A percentile compares a stretch with the other conserved stretches of the same genome.
Evolutionary conservation across 2,797 vertebrate genomes (phyloP).

Genomic region (Ptychobarbus kaznakovi): DNA sequence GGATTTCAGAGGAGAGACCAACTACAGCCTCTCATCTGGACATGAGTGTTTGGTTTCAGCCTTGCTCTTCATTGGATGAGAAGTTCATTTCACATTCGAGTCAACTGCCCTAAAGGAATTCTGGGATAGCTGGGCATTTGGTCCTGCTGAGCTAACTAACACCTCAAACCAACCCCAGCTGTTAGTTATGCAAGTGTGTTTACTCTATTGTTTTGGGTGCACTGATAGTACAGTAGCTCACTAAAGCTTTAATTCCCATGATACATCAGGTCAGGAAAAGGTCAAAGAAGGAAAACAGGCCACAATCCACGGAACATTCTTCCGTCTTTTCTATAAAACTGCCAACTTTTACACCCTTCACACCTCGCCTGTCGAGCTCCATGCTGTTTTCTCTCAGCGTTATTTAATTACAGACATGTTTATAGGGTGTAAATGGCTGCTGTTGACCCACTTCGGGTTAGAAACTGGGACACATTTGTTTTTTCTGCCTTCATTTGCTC

Average conservation of each 20-base stretch:
- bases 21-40: constrained; percentile 40
- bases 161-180: background rate
- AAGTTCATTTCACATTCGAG: background rate
- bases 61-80: background rate
- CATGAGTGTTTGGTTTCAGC: constrained; percentile 40
- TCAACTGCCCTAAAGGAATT: constrained; percentile 11
- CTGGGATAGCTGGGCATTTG: background rate
- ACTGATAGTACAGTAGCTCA: constrained; percentile 26
- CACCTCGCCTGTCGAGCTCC: background rate
- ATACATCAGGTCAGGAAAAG: constrained; percentile 27
- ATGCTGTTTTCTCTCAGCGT: constrained; percentile 65
- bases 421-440: constrained; percentile 67
- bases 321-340: background rate
- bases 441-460: constrained; percentile 75
- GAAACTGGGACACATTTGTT: constrained; percentile 72
- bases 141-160: constrained; percentile 9
- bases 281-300: constrained; percentile 11
- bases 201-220: constrained; percentile 19
- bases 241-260: constrained; percentile 41
- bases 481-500: constrained; percentile 65
- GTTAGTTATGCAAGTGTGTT: constrained; percentile 21
- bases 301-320: background rate
- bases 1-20: constrained; percentile 16
- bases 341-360: background rate
- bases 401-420: constrained; percentile 77